Conservation (phyloP, 2,888 invertebrate species). For the Venusia cambrica region DNA sequence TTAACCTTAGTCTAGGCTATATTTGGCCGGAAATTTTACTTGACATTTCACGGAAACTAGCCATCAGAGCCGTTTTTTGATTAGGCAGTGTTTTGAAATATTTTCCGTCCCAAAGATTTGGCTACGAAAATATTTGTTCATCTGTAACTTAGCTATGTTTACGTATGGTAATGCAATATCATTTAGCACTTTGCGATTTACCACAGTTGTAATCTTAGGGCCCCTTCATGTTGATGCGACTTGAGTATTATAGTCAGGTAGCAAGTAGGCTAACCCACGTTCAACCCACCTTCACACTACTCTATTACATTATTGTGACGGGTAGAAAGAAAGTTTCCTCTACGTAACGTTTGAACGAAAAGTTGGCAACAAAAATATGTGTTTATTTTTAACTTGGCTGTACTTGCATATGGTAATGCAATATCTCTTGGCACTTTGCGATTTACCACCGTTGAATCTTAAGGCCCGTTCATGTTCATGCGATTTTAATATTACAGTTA, state of each 20-base stretch:
- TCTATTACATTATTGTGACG: no score
- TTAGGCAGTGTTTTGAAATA: no score
- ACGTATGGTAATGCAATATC: slow-evolving; percentile 15
- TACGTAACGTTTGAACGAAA: no score
- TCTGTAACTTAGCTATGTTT: slow-evolving; percentile 18
- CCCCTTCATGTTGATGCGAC: no score
- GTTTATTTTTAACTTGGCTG: slow-evolving; percentile 19
- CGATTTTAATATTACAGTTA: no score
- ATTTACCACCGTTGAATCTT: slow-evolving; percentile 18
- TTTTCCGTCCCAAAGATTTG: slow-evolving; percentile 3
- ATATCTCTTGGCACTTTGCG: slow-evolving; percentile 13
- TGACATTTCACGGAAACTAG: slow-evolving; percentile 12
- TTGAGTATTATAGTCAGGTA: no score
- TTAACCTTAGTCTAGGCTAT: neutral
- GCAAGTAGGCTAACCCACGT: no score
- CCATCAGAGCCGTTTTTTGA: no score
- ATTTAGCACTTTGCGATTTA: slow-evolving; percentile 14
- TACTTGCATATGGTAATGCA: slow-evolving; percentile 11
- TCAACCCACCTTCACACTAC: no score
- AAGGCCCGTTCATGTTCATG: no score
- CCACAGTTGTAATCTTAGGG: slow-evolving; percentile 18
- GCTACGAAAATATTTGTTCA: slow-evolving; percentile 8
- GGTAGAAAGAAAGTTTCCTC: no score
- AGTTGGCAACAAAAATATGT: no score
- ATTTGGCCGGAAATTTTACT: neutral